These are phyloP conservation scores for Nectonema munidae DNA, from an alignment of 2,888 invertebrate species.

Conservation along the genomic window DNA sequence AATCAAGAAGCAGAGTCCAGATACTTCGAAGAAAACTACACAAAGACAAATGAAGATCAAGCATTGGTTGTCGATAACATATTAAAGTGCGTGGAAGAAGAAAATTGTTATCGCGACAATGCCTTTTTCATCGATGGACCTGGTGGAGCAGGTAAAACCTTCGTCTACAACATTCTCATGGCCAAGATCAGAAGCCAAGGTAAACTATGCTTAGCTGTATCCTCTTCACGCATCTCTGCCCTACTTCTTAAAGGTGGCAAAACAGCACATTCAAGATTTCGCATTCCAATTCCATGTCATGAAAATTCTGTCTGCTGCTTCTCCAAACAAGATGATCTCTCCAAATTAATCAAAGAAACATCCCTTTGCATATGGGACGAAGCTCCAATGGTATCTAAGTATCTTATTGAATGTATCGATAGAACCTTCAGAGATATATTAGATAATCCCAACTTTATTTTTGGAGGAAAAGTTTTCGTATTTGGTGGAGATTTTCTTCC, in stretches of 20 bases:
- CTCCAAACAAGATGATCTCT: not conserved
- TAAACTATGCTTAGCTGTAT: slow-evolving; percentile 22
- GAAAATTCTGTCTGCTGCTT: slow-evolving; percentile 7
- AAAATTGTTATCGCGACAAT: slow-evolving; percentile 6
- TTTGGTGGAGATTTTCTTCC: too few species aligned
- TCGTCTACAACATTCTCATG: slow-evolving; percentile 22
- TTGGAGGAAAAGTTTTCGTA: too few species aligned
- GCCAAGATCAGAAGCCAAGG: slow-evolving; percentile 21
- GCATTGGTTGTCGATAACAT: not conserved
- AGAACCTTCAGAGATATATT: too few species aligned
- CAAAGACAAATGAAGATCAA: not conserved
- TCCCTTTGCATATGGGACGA: slow-evolving; percentile 17
- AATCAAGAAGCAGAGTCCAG: too few species aligned
- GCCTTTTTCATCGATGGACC: slow-evolving; percentile 23
- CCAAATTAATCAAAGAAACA: slow-evolving; percentile 11
- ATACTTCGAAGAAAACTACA: not conserved
- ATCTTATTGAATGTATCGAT: slow-evolving; percentile 16
- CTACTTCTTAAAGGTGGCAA: slow-evolving; percentile 23
- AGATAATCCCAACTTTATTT: too few species aligned
- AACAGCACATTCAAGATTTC: slow-evolving; percentile 23
- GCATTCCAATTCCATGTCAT: slow-evolving; percentile 17
- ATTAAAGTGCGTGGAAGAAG: not conserved
- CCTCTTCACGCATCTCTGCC: slow-evolving; percentile 25
- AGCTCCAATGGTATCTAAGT: slow-evolving; percentile 16
- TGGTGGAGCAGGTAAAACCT: slow-evolving; percentile 25